Conservation (phyloP, 1,140 invertebrate genomes). For the Cydia amplana region DNA sequence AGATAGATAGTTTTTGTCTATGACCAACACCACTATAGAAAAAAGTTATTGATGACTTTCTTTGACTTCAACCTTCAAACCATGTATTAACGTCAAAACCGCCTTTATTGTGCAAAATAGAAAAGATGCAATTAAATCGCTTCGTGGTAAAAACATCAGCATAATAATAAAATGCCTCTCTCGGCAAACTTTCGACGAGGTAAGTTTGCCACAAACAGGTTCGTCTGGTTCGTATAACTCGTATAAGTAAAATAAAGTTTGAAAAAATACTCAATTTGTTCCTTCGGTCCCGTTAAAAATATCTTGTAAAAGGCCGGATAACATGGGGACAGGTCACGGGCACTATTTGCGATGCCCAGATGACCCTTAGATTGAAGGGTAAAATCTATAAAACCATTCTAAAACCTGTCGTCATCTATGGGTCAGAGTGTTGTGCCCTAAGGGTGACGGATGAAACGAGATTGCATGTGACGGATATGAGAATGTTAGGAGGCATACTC, state of each 20-base stretch:
- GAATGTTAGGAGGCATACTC: no score
- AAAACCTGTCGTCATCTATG: no score
- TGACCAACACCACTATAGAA: neutral
- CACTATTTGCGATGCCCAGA: no score
- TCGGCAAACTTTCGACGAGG: slow-evolving; percentile 58
- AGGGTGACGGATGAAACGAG: no score
- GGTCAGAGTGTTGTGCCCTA: no score
- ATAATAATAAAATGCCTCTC: slow-evolving; percentile 46
- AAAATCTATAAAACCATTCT: no score
- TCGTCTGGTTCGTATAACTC: neutral
- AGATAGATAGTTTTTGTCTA: neutral
- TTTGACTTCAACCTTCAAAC: neutral
- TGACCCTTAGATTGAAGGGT: no score
- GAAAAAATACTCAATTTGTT: no score
- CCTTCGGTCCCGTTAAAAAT: no score
- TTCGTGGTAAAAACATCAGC: neutral
- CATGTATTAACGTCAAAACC: neutral
- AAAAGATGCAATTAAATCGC: neutral
- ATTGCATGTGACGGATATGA: no score
- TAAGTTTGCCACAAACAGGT: slow-evolving; percentile 36
- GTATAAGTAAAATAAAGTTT: neutral
- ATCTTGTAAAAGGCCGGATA: no score
- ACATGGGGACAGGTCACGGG: no score
- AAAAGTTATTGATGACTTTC: neutral
- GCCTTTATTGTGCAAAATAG: neutral